A percentile compares a stretch with the other conserved stretches of the same genome.
phyloP scores from a whole-genome alignment of 2,888 invertebrate genomes.

The Abrostola tripartita region DNA sequence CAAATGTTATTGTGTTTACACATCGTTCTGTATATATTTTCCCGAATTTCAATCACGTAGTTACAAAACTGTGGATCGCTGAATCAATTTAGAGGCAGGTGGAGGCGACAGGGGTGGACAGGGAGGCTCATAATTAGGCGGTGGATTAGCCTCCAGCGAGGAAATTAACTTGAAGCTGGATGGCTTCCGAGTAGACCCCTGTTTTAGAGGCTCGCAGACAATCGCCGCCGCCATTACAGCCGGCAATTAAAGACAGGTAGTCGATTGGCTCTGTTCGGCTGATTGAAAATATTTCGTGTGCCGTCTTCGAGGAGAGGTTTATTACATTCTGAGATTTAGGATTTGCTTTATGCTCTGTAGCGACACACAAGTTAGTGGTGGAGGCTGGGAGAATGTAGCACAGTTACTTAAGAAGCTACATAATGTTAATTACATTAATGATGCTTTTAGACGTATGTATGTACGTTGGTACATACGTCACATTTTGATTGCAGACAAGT shows the following conservation, averaged over 20 bases:
- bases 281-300: constrained; percentile 60
- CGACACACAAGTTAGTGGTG: neutral
- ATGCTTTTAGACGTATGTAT: no score
- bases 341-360: constrained; percentile 16
- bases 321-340: constrained; percentile 61
- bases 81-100: constrained; percentile 51
- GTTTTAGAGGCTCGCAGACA: constrained; percentile 55
- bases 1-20: neutral
- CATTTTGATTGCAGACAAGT: no score
- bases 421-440: no score
- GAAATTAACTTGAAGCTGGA: constrained; percentile 81
- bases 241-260: constrained; percentile 64
- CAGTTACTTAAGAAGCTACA: no score
- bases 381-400: no score
- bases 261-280: constrained; percentile 53
- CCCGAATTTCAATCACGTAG: constrained; percentile 47
- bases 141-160: constrained; percentile 78
- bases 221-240: constrained; percentile 59
- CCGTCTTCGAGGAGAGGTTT: constrained; percentile 29
- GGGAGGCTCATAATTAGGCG: constrained; percentile 78
- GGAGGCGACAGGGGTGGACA: constrained; percentile 17
- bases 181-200: constrained; percentile 60
- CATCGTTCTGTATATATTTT: constrained; percentile 9
- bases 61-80: constrained; percentile 42
- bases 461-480: no score